A percentile compares a stretch with the other conserved stretches of the same genome.
Evolutionary conservation across 2,797 vertebrate genomes (phyloP).

Genomic region (Margarornis squamiger): DNA sequence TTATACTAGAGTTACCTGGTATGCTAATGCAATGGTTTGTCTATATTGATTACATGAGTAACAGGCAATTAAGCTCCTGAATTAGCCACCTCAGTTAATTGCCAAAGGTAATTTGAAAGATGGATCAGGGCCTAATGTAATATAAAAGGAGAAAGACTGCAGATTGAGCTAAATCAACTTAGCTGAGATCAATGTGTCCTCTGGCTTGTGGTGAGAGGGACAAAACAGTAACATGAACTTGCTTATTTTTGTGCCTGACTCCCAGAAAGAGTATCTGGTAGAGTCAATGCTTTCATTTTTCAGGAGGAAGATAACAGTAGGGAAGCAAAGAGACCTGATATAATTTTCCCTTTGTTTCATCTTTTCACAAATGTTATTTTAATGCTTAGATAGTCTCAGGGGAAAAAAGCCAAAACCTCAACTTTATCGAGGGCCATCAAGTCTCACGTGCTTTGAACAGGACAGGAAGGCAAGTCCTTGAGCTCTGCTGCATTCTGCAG

Average conservation of each 20-base stretch:
- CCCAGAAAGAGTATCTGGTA: conserved; percentile 15
- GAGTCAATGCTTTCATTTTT: conserved; percentile 32
- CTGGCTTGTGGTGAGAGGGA: conserved; percentile 30
- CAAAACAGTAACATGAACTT: conserved; percentile 5
- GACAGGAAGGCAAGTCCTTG: background rate
- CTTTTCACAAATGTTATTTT: conserved; percentile 25
- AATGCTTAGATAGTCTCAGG: background rate
- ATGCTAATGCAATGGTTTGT: background rate
- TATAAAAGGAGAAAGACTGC: background rate
- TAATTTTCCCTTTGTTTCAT: background rate
- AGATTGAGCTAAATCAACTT: background rate
- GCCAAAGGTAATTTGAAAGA: conserved; percentile 29
- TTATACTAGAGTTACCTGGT: background rate
- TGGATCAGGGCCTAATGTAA: background rate
- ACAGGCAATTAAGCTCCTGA: conserved; percentile 9
- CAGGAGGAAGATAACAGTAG: background rate
- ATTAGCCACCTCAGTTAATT: conserved; percentile 46
- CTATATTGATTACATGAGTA: background rate
- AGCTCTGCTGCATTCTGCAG: background rate
- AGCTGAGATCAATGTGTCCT: background rate
- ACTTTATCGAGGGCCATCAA: background rate
- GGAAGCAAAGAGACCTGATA: background rate
- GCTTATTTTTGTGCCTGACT: conserved; percentile 39
- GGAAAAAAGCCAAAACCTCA: background rate
- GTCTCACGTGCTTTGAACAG: background rate